These are phyloP conservation scores for Furcifer pardalis DNA, from an alignment of 2,797 vertebrate genomes.

Conservation along the genomic window DNA sequence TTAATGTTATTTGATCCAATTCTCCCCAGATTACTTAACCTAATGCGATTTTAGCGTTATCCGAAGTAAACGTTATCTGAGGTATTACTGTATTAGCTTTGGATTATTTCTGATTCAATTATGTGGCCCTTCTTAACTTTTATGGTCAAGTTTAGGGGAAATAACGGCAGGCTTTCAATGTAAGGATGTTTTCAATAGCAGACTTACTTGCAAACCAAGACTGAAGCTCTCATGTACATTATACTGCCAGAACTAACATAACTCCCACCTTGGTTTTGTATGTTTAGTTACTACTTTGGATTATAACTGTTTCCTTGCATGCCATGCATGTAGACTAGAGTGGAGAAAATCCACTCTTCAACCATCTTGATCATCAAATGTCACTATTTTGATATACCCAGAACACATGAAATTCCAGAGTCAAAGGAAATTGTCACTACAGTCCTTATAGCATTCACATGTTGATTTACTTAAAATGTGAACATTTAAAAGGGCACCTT, in stretches of 20 bases:
- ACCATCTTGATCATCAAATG: background rate
- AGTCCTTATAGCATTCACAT: too few relatives aligned
- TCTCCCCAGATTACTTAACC: too few relatives aligned
- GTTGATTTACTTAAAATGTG: too few relatives aligned
- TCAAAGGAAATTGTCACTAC: background rate
- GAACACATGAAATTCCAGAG: background rate
- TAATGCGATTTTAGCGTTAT: too few relatives aligned
- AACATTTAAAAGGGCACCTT: background rate
- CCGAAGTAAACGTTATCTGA: too few relatives aligned
- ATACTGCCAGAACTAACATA: background rate
- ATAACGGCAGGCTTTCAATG: background rate
- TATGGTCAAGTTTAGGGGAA: background rate
- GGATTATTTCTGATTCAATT: background rate
- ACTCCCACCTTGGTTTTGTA: background rate
- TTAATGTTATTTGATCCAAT: too few relatives aligned
- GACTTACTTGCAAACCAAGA: background rate
- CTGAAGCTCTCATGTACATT: background rate
- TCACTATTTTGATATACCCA: too few relatives aligned
- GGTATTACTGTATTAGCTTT: too few relatives aligned
- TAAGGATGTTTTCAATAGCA: background rate
- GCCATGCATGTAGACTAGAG: background rate
- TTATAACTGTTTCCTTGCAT: background rate
- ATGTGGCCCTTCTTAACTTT: background rate
- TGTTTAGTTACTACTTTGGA: background rate
- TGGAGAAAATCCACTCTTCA: background rate